Evolutionary conservation across 2,113 vertebrate species (phyloP).

Genomic region (Cnemophilus loriae): DNA sequence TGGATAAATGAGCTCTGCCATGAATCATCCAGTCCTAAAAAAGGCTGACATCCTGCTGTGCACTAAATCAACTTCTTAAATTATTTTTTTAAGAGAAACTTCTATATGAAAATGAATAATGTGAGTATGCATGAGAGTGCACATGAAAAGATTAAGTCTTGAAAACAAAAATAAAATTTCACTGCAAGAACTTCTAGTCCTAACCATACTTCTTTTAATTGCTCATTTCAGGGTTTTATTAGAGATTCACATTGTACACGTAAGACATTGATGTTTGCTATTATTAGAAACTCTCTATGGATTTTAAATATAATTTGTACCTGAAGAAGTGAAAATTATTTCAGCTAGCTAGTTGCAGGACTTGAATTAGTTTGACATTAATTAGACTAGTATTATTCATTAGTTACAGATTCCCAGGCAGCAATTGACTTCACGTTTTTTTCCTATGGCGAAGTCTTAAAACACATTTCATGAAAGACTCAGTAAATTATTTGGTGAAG

Average conservation of each 20-base stretch:
- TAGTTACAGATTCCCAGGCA: constrained; percentile 1
- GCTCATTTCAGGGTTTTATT: background rate
- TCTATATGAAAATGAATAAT: background rate
- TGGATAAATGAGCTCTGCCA: background rate
- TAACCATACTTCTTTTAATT: background rate
- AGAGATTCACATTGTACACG: background rate
- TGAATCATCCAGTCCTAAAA: background rate
- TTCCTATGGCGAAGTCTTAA: background rate
- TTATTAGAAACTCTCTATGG: background rate
- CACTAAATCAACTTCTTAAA: background rate
- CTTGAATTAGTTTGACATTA: constrained; percentile 25
- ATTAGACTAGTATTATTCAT: constrained; percentile 43
- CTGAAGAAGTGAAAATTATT: constrained; percentile 10
- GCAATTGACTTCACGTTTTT: background rate
- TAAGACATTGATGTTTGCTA: background rate
- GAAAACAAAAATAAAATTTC: background rate
- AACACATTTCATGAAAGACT: background rate
- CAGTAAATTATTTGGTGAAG: background rate
- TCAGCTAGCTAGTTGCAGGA: background rate
- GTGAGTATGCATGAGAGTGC: background rate
- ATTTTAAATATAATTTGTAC: constrained; percentile 18
- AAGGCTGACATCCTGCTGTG: background rate
- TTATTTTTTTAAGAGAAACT: background rate
- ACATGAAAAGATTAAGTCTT: background rate
- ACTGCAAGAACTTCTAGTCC: background rate